Evolutionary conservation across 2,113 vertebrate genomes (phyloP).

Genomic region (Callipepla californica): DNA sequence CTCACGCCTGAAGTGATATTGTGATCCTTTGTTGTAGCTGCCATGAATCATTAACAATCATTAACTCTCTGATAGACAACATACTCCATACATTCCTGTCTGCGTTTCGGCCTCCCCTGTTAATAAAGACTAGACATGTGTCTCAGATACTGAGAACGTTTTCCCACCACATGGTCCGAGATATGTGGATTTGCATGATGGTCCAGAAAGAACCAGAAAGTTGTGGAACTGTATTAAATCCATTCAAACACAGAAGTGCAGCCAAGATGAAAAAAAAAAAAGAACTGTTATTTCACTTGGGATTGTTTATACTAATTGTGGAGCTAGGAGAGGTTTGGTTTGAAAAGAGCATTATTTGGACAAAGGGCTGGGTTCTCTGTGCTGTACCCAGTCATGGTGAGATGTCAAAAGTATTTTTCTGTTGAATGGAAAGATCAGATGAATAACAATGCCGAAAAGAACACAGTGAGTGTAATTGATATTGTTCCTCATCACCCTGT

Average conservation of each 20-base stretch:
- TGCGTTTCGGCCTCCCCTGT: background rate
- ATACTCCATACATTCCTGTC: background rate
- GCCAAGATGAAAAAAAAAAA: background rate
- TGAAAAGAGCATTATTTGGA: background rate
- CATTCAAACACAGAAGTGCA: background rate
- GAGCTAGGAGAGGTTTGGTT: background rate
- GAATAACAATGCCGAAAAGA: background rate
- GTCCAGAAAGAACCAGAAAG: background rate
- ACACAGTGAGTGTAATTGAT: background rate
- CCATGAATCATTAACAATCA: background rate
- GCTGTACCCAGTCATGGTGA: background rate
- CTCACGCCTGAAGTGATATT: background rate
- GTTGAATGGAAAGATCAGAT: background rate
- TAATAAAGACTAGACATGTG: background rate
- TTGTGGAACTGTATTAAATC: background rate
- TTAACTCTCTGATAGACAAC: background rate
- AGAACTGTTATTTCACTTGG: background rate
- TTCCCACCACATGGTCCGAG: background rate
- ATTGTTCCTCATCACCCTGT: background rate
- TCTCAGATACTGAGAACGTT: background rate
- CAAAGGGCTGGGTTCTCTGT: background rate
- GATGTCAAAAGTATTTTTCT: background rate
- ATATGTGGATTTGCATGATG: background rate
- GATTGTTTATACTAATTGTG: background rate
- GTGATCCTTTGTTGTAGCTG: background rate